A percentile compares a stretch with the other conserved stretches of the same genome.
Conservation (phyloP, 37 sponge, comb jelly and placozoan species). For the Halichondria panicea region DNA sequence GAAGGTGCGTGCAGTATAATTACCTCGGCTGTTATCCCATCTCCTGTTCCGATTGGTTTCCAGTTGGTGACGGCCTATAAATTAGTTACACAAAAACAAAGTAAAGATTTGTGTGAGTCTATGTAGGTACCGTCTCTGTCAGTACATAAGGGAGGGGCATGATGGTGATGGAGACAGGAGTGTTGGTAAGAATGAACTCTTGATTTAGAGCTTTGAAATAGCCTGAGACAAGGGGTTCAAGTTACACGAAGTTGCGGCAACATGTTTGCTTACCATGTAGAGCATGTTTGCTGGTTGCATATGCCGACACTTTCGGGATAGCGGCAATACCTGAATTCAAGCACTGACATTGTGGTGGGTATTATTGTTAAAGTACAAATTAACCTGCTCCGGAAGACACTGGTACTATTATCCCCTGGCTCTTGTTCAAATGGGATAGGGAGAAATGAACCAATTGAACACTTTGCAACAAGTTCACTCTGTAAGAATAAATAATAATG, state of each 20-base stretch:
- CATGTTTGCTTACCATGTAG: conserved; percentile 45
- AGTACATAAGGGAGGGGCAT: conserved; percentile 57
- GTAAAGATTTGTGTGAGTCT: not conserved
- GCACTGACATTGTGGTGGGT: not conserved
- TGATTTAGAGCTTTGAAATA: conserved; percentile 45
- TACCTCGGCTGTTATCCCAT: conserved; percentile 32
- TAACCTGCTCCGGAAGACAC: conserved; percentile 54
- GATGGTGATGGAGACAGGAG: conserved; percentile 36
- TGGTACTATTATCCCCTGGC: conserved; percentile 33
- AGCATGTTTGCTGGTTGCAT: conserved; percentile 63
- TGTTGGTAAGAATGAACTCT: conserved; percentile 45
- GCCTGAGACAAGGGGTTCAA: conserved; percentile 4
- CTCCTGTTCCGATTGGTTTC: conserved; percentile 11
- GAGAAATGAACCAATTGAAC: conserved; percentile 27
- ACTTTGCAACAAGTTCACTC: conserved; percentile 56
- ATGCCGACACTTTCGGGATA: conserved; percentile 46
- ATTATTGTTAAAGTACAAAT: not conserved
- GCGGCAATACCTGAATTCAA: conserved; percentile 4
- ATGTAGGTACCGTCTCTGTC: conserved; percentile 27
- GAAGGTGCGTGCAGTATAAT: not conserved
- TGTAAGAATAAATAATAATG: not conserved
- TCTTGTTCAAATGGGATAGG: conserved; percentile 27
- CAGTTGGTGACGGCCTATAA: conserved; percentile 30
- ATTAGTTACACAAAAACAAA: not conserved
- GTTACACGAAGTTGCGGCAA: not conserved